Conservation (phyloP, 2,797 vertebrate genomes). For the Masticophis lateralis region DNA sequence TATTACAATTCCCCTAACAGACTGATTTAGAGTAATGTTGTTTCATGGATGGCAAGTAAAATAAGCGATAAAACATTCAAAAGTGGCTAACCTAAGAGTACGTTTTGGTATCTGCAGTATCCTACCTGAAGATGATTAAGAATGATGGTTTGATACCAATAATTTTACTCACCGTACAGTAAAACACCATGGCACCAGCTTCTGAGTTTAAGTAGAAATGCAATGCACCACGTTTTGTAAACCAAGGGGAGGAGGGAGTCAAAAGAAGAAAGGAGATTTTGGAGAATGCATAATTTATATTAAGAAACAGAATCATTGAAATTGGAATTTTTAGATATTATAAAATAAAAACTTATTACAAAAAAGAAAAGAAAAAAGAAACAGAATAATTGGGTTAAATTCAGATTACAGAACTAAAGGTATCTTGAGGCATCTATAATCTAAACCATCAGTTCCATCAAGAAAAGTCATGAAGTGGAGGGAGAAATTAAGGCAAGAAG, state of each 20-base stretch:
- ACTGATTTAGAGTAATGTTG: not conserved
- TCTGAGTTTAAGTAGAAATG: conserved; percentile 75
- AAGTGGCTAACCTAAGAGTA: not conserved
- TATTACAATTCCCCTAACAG: not conserved
- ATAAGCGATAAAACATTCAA: not conserved
- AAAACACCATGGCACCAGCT: conserved; percentile 67
- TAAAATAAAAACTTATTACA: no score
- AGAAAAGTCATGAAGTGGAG: conserved; percentile 47
- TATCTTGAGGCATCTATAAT: conserved; percentile 34
- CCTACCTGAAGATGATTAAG: not conserved
- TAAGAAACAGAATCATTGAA: conserved; percentile 33
- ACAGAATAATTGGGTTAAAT: conserved; percentile 59
- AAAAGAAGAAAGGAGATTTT: not conserved
- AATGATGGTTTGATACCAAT: not conserved
- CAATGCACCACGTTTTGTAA: conserved; percentile 70
- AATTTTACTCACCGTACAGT: conserved; percentile 69
- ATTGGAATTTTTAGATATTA: no score
- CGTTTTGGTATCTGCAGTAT: not conserved
- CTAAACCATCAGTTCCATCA: conserved; percentile 39
- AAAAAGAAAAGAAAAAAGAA: no score
- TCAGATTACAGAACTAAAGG: conserved; percentile 49
- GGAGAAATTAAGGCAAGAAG: conserved; percentile 43
- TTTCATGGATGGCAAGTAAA: not conserved
- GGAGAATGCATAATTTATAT: conserved; percentile 50
- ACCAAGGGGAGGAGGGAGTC: not conserved